Percentiles rank a stretch among this genome's conserved stretches.
phyloP scores from a whole-genome alignment of 2,888 invertebrate genomes.

The Petrolisthes manimaculis region DNA sequence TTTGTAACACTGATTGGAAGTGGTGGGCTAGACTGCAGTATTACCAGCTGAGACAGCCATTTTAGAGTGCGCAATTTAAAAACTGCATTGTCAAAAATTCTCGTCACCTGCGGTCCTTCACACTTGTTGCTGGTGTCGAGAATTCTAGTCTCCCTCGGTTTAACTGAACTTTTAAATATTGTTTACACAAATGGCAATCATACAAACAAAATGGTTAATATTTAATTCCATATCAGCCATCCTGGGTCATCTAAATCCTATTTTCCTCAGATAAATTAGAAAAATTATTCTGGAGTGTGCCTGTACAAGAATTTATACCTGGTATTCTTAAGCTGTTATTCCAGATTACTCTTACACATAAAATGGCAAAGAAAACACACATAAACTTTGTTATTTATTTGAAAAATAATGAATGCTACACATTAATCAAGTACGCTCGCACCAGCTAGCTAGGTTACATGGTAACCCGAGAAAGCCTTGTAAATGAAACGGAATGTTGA shows the following conservation, averaged over 20 bases:
- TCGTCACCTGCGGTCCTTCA: no score
- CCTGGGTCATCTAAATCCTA: no score
- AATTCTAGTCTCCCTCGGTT: neutral
- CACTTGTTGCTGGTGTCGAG: neutral
- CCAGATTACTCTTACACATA: neutral
- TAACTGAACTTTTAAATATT: no score
- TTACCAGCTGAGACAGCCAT: neutral
- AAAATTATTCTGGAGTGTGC: neutral
- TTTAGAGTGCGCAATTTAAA: neutral
- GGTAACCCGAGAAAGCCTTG: conserved; percentile 47
- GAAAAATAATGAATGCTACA: conserved; percentile 56
- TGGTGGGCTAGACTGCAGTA: neutral
- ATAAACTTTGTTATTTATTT: conserved; percentile 47
- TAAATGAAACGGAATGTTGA: conserved; percentile 56
- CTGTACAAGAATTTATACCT: neutral
- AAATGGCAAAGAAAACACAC: neutral
- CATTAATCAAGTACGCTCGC: conserved; percentile 41
- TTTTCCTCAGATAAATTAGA: neutral
- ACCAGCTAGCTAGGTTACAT: conserved; percentile 51
- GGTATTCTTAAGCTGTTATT: neutral
- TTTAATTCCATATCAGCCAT: no score
- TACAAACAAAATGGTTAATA: no score
- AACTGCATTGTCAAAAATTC: neutral
- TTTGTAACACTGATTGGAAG: neutral
- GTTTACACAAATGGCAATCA: no score